Percentiles rank a stretch among this genome's conserved stretches.
phyloP scores from a whole-genome alignment of 2,113 vertebrate species.

The Pelodiscus sinensis region DNA sequence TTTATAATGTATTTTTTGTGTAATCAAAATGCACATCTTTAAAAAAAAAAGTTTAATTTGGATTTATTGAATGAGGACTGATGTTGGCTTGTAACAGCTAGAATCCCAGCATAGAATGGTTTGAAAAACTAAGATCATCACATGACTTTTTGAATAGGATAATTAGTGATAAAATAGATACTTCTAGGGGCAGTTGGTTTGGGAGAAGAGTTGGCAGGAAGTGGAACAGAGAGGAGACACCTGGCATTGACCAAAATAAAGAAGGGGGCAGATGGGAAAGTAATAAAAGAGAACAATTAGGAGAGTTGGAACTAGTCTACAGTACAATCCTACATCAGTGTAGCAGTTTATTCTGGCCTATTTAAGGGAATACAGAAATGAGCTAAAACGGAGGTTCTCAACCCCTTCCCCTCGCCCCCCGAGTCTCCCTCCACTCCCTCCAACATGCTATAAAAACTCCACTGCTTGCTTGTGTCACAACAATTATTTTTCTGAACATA shows the following conservation, averaged over 20 bases:
- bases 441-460: no score
- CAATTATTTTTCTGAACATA: no score
- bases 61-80: neutral
- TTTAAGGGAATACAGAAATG: neutral
- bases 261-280: neutral
- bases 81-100: neutral
- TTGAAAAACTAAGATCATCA: neutral
- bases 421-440: no score
- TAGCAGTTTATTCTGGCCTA: neutral
- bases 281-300: neutral
- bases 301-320: neutral
- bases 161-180: neutral
- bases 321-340: no score
- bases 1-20: neutral
- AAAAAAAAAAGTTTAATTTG: neutral
- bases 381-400: no score
- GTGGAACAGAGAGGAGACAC: neutral
- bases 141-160: neutral
- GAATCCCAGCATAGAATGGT: neutral
- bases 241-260: neutral
- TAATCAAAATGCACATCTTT: neutral
- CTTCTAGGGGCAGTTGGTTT: neutral
- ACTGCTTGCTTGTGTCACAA: no score
- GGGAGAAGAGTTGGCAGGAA: neutral
- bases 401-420: no score